Evolutionary conservation across 35 echinoderm and acorn worm genomes (phyloP), one percentile per base, ranked within the genome.

Genomic region (Holothuria glaberrima): DNA sequence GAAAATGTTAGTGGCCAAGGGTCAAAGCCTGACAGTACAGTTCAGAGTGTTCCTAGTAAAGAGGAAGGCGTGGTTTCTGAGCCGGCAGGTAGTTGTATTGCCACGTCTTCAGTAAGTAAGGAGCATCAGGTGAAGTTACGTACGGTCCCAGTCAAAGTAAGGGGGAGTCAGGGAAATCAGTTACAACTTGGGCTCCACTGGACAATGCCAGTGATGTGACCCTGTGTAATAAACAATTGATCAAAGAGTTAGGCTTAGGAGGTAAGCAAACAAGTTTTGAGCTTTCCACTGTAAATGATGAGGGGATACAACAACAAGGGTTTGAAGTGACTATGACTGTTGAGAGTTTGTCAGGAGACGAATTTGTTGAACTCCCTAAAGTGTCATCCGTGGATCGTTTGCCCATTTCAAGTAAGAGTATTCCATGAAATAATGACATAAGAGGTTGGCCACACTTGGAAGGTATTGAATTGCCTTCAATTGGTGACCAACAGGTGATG

Each of bases 261-360:
- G 88, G 88, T 21, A 46, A 90, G 29, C 3, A 9, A 64, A 74
- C 50, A 10, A 22, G 17, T 13, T 86, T 86, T 41, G 41, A n/a
- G n/a, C 61, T 86, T 0, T 63, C 19, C 50, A 85, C 82, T 33
- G 61, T 64, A 22, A 67, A 61, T 28, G 57, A 30, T 62, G 34
- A 78, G 41, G 35, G 41, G 10, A 27, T 78, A 38, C 28, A 78
- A 21, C 9, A 9, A 6, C 9, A 45, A 78, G 66, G 66, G 19
- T 69, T 10, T 59, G 80, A 84, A 59, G 3, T 24, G 2, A 84
- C 6, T 36, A 19, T 57, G 57, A 84, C 5, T 52, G 52, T 57
- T 27, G 7, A 84, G 26, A 12, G 54, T 84, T 35, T 84, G 50
- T 50, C 27, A 2, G 80, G 26, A 21, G 9, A 3, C 4, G 22